Base-by-base conservation (phyloP, 1,140 invertebrate species). In the Diabrotica undecimpunctata region DNA sequence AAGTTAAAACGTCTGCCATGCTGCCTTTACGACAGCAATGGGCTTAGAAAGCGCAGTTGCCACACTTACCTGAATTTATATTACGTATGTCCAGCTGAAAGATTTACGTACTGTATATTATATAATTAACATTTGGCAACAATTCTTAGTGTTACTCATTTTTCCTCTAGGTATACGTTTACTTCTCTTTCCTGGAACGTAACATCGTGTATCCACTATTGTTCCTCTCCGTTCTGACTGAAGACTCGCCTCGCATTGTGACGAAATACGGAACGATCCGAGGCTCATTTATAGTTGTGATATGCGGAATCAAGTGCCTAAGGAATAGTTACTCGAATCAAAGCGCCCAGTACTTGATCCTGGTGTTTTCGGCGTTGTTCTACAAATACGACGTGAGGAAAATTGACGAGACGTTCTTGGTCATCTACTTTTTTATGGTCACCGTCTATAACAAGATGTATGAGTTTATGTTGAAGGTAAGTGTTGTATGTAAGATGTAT, bases 151-250 rank as follows among this genome's bases (percentile, higher is more conserved):
- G 25, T 4, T 2, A 4, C 1, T 25, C 25, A 2, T 25, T 25
- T 25, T 25, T 54, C 72, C 77, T 77, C 1, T 80, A 88, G 83
- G 80, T 94, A 7, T 97, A 95, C 79, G 90, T 98, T 7, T 97
- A 91, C 81, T 79, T 98, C 51, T 90, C 91, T 76, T 94, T 97
- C 70, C 77, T 98, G 66, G 97, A 99, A 78, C 86, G 92, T 37
- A 98, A 98, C 76, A 84, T 97, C 58, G 79, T 99, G 5, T 97
- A 96, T 79, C 95, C 96, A 3, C 84, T 95, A 11, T 84, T 98
- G 61, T 93, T 96, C 76, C 84, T 98, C 2, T 90, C 91, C 68
- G 93, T 92, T 10, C 82, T 96, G 25, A 96, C 96, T 0, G 89
- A 90, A 61, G 94, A 95, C 75, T 88, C 94, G 7, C 85, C 89